Evolutionary conservation across 2,113 vertebrate species (phyloP).

Genomic region (Trochalopteron elliotii): DNA sequence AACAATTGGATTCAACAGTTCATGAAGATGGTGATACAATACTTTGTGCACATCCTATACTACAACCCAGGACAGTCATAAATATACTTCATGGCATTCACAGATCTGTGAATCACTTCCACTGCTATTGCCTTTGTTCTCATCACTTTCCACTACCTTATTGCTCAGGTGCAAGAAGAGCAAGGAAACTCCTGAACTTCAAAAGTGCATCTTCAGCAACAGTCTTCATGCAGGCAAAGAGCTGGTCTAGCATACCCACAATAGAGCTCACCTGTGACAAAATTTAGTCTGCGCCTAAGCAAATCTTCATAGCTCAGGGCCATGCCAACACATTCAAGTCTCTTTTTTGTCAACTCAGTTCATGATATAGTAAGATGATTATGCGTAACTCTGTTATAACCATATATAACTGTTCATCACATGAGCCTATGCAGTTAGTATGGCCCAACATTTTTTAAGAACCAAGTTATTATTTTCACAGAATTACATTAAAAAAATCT

Average conservation of each 20-base stretch:
- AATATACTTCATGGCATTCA: neutral
- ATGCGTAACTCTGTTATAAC: neutral
- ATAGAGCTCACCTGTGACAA: fast-evolving
- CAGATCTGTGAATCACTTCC: neutral
- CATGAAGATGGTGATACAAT: too few species aligned
- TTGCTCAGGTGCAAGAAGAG: neutral
- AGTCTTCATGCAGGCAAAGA: neutral
- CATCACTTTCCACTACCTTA: neutral
- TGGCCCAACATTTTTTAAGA: neutral
- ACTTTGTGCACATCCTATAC: too few species aligned
- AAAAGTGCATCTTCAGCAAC: neutral
- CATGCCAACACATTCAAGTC: fast-evolving
- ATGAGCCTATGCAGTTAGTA: neutral
- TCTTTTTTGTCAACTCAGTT: neutral
- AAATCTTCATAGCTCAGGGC: neutral
- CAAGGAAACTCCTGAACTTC: neutral
- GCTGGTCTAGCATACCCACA: too few species aligned
- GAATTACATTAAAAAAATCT: neutral
- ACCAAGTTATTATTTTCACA: neutral
- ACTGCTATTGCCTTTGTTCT: neutral
- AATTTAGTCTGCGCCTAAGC: neutral
- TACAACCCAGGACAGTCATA: neutral
- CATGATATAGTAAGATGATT: neutral
- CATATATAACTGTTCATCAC: neutral
- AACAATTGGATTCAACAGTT: too few species aligned